Evolutionary conservation across 2,888 invertebrate species (phyloP).

Genomic region (Agrochola circellaris): DNA sequence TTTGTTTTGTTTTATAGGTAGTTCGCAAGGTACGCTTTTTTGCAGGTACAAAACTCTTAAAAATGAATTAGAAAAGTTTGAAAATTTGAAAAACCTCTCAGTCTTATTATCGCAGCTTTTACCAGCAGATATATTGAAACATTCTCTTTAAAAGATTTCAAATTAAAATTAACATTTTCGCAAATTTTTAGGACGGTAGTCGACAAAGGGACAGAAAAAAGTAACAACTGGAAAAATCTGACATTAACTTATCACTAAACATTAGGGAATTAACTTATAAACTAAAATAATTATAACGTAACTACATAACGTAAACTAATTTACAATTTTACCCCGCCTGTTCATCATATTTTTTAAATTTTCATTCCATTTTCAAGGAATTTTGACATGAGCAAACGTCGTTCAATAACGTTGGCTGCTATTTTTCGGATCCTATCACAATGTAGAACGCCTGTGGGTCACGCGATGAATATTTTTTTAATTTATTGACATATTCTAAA

Average conservation of each 20-base stretch:
- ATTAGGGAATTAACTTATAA: slow-evolving; percentile 50
- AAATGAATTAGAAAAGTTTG: slow-evolving; percentile 85
- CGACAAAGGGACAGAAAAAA: slow-evolving; percentile 60
- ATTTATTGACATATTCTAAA: slow-evolving; percentile 12
- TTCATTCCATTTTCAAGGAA: slow-evolving; percentile 57
- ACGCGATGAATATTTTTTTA: neutral
- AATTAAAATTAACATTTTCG: slow-evolving; percentile 44
- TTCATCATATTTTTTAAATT: slow-evolving; percentile 44
- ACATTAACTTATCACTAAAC: slow-evolving; percentile 47
- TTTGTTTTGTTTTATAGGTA: slow-evolving; percentile 52
- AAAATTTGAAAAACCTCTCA: slow-evolving; percentile 85
- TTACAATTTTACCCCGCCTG: slow-evolving; percentile 50
- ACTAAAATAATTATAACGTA: slow-evolving; percentile 43
- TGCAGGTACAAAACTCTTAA: slow-evolving; percentile 76
- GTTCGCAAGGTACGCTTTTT: slow-evolving; percentile 59
- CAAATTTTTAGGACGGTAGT: slow-evolving; percentile 73
- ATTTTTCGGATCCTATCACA: slow-evolving; percentile 48
- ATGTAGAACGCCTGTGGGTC: slow-evolving; percentile 47
- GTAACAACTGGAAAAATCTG: slow-evolving; percentile 42
- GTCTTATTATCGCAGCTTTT: slow-evolving; percentile 83
- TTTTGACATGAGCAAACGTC: slow-evolving; percentile 65
- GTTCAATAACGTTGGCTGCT: slow-evolving; percentile 51
- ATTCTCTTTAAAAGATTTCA: slow-evolving; percentile 40
- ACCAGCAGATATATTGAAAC: slow-evolving; percentile 66
- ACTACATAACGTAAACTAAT: slow-evolving; percentile 42